Base-by-base conservation (phyloP, 2,797 vertebrate genomes). In the Sebastes iracundus region DNA sequence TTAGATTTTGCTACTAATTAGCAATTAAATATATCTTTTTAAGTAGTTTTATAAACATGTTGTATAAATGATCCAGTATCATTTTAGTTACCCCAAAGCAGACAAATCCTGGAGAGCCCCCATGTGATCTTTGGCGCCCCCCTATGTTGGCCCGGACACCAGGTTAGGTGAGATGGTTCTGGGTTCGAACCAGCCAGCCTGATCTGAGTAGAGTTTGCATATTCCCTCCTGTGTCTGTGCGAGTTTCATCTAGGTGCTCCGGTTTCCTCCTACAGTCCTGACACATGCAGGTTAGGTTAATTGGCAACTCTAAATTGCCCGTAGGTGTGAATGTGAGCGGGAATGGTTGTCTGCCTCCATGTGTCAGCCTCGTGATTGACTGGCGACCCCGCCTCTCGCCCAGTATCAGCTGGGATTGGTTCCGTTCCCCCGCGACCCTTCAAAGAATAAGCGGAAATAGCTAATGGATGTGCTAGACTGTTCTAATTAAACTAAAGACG, bases 181-280 rank as follows among this genome's bases (percentile, higher is more conserved):
- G 30, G 13, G 20, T n/a, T 25, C 4, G 3, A 18, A 23, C 66
- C 49, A 33, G 9, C 52, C 1, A 20, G 2, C 12, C 7, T 1
- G 14, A 70, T 60, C 35, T 22, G 7, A 23, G 27, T 18, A 27
- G 20, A 22, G 35, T 49, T 59, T 35, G 5, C 1, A 27, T 42
- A 0, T 20, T 20, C 16, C 9, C 23, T 42, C 4, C 8, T 6
- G 53, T 8, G 0, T 20, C 10, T 42, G 33, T 16, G 13, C 7
- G 0, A 18, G 16, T 25, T 58, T 38, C 25, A 32, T 46, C 18
- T 0, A 13, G 2, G 35, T 1, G 5, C 27, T 28, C 1, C 27
- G 1, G 5, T 23, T 25, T 64, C 35, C 22, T 25, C 11, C 32
- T 16, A 12, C 14, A 35, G n/a, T 38, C 30, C 16, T 2, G 18